Base-by-base conservation (phyloP, 2,113 vertebrate genomes). In the Rhynchomys soricoides region DNA sequence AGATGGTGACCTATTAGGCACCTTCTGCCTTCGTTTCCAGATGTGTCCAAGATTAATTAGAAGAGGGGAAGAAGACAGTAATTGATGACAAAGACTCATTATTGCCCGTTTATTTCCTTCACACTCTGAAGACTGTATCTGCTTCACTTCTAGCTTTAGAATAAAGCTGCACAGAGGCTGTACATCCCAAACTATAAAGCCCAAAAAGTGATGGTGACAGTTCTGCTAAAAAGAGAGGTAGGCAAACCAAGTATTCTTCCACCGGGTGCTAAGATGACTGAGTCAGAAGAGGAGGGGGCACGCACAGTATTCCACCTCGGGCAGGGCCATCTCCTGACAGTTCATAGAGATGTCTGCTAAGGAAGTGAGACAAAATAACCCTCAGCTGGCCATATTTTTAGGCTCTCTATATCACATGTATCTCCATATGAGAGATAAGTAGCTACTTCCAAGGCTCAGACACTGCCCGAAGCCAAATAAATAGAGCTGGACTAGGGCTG, bases 11-110 rank as follows among this genome's bases (percentile, higher is more conserved):
- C 52, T 50, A 79, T 31, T 45, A 85, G 89, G 45, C 64, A 89
- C 71, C 55, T 95, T 94, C 83, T 82, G 62, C 59, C 85, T 95
- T 96, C 92, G 86, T 89, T 89, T 92, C 59, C 75, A 89, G 85
- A 90, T 48, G 52, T 0, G 13, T 52, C 74, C 82, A 83, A 52
- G 12, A 87, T 50, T 79, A 95, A 95, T 0, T 66, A 59, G 71
- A 75, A 82, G 77, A 79, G 2, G 24, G 82, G 13, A 10, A 50
- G 50, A 94, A 66, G 57, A 48, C 62, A 81, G 34, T 77, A 73
- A 74, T 82, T 12, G 64, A 81, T 92, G 68, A 52, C 55, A 93
- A 12, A 64, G 71, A 91, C 40, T 22, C 86, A 70, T 31, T 16
- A 52, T 15, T 62, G 31, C 52, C 52, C 74, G 37, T 31, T 68